Evolutionary conservation across 2,797 vertebrate genomes (phyloP).

Genomic region (Anguilla marmorata): DNA sequence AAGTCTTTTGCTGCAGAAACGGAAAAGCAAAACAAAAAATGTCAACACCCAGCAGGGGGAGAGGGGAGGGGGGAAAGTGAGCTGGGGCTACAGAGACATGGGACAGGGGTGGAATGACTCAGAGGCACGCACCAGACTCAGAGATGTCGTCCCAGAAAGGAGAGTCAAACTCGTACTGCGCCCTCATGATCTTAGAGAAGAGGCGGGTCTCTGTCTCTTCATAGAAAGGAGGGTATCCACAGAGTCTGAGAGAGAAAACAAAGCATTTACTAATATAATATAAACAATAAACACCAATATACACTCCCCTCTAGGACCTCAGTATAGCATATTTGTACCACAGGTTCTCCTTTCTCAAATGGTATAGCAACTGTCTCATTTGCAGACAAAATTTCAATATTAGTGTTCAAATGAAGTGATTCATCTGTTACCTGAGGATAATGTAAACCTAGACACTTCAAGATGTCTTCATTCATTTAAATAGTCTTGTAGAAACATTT

Average conservation of each 20-base stretch:
- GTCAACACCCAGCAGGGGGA: background rate
- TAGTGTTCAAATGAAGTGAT: no score
- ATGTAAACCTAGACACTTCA: no score
- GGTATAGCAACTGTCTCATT: background rate
- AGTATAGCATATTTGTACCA: no score
- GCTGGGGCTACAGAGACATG: background rate
- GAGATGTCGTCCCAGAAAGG: constrained; percentile 98
- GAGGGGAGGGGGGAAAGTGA: background rate
- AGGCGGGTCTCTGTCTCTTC: constrained; percentile 92
- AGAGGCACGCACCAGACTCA: constrained; percentile 79
- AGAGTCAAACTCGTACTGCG: constrained; percentile 94
- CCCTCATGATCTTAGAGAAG: constrained; percentile 96
- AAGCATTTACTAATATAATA: background rate
- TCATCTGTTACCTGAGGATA: no score
- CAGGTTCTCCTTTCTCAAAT: background rate
- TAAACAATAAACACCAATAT: background rate
- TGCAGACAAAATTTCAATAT: no score
- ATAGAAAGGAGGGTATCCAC: constrained; percentile 96
- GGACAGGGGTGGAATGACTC: background rate
- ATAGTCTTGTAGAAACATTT: background rate
- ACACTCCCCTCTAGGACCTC: no score
- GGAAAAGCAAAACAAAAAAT: background rate
- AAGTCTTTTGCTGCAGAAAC: constrained; percentile 88
- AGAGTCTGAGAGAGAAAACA: constrained; percentile 73
- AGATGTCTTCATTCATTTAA: background rate